These are phyloP conservation scores for Lasioglossum calceatum DNA, from an alignment of 2,888 invertebrate genomes.

Conservation along the genomic window DNA sequence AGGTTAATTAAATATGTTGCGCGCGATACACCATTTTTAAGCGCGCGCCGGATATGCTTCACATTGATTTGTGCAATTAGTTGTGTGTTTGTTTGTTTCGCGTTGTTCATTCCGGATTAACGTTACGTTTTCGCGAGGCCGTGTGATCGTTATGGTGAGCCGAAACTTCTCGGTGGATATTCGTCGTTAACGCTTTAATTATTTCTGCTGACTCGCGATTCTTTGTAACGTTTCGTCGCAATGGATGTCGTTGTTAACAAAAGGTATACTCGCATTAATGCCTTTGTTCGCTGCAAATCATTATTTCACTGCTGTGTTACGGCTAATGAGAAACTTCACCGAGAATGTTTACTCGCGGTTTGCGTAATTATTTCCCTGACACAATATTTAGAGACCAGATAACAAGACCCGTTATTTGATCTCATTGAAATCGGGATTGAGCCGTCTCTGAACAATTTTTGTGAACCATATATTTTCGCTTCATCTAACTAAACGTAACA, in stretches of 20 bases:
- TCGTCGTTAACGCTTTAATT: slow-evolving; percentile 6
- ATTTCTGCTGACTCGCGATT: background rate
- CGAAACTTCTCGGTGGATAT: background rate
- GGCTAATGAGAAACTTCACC: slow-evolving; percentile 4
- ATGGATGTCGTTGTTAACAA: background rate
- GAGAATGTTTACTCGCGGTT: background rate
- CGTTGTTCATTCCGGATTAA: background rate
- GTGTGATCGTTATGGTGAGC: background rate
- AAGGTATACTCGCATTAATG: background rate
- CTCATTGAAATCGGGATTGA: background rate
- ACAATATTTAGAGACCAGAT: background rate
- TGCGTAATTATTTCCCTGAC: background rate
- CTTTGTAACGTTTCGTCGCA: background rate
- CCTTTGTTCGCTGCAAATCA: background rate
- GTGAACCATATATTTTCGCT: too few relatives aligned
- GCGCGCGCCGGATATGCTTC: background rate
- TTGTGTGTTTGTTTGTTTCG: background rate
- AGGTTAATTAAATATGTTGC: background rate
- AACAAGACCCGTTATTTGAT: background rate
- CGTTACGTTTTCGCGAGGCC: background rate
- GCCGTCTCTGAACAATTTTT: background rate
- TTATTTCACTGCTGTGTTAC: background rate
- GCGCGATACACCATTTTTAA: background rate
- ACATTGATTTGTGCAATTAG: background rate
- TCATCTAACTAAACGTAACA: background rate